phyloP scores from a whole-genome alignment of 2,797 vertebrate species.

The Gephyroberyx darwinii region DNA sequence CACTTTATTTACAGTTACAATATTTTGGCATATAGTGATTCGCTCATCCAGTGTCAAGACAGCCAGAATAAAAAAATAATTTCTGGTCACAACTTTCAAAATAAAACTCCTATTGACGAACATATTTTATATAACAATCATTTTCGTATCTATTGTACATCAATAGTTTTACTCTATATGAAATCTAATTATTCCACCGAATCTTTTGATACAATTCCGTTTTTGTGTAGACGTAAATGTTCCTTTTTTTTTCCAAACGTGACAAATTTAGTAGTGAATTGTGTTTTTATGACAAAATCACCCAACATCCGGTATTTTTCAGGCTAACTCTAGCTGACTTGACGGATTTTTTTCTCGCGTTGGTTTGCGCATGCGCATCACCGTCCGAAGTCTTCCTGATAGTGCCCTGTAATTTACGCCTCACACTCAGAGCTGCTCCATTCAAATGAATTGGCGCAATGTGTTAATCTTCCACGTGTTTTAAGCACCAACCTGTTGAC shows the following conservation, averaged over 20 bases:
- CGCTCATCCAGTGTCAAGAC: constrained; percentile 24
- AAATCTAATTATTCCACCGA: too few species aligned
- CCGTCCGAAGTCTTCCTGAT: constrained; percentile 59
- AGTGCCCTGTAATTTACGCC: constrained; percentile 45
- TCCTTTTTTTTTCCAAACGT: fast-evolving
- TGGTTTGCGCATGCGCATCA: constrained; percentile 70
- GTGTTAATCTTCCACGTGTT: background rate
- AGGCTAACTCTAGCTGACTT: constrained; percentile 18
- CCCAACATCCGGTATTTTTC: constrained; percentile 29
- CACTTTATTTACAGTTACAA: constrained; percentile 81
- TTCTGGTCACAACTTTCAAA: constrained; percentile 50
- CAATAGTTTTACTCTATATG: too few species aligned
- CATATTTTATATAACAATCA: too few species aligned
- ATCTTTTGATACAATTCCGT: fast-evolving
- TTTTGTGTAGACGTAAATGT: fast-evolving
- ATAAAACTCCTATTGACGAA: constrained; percentile 10
- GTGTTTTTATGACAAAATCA: fast-evolving
- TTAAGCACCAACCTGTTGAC: background rate
- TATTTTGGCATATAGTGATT: constrained; percentile 73
- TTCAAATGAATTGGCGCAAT: constrained; percentile 23
- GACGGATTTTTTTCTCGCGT: constrained; percentile 16
- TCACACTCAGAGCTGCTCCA: constrained; percentile 23
- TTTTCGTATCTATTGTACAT: too few species aligned
- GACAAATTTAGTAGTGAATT: too few species aligned
- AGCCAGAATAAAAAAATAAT: fast-evolving